Base-by-base conservation (phyloP, 2,888 invertebrate genomes). In the Esperia sulphurella region DNA sequence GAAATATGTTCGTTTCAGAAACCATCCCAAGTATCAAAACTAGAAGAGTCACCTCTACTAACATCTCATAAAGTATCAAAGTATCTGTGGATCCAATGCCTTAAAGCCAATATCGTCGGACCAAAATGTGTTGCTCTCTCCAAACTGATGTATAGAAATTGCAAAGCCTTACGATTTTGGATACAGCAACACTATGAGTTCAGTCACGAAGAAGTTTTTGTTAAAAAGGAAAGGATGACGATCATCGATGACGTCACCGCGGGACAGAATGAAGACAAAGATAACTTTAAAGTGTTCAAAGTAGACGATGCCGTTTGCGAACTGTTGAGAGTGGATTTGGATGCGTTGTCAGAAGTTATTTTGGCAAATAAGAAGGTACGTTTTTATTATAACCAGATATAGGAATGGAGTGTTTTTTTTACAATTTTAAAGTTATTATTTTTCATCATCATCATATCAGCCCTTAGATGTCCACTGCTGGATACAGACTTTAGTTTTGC, bases 321-420 rank as follows among this genome's bases (percentile, higher is more conserved):
- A 48, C 51, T 88, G 43, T 51, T 89, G 41, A 74, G 62, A 41
- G 55, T 75, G 7, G 73, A 83, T 56, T 63, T 90, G 63, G 85
- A 88, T 53, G 68, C 75, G 2, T 45, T 90, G 3, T 64, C 78
- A n/a, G 86, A 88, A 68, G 78, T 80, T 33, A 71, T 86, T 57
- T 72, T 87, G 53, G 74, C 83, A 0, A 83, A 85, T 0, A 90
- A 89, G 65, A 87, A 83, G 79, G 90, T 88, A 61, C 45, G 12
- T 31, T 31, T 31, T 31, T 21, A 2, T 21, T 3, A 21, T 21
- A 5, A 5, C 3, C 21, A n/a, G n/a, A n/a, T n/a, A n/a, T n/a
- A n/a, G n/a, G n/a, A n/a, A n/a, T n/a, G n/a, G n/a, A n/a, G n/a
- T n/a, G n/a, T n/a, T n/a, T n/a, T n/a, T n/a, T n/a, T n/a, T n/a